Base-by-base conservation (phyloP, 1,140 invertebrate genomes). In the Hesperophylax magnus region DNA sequence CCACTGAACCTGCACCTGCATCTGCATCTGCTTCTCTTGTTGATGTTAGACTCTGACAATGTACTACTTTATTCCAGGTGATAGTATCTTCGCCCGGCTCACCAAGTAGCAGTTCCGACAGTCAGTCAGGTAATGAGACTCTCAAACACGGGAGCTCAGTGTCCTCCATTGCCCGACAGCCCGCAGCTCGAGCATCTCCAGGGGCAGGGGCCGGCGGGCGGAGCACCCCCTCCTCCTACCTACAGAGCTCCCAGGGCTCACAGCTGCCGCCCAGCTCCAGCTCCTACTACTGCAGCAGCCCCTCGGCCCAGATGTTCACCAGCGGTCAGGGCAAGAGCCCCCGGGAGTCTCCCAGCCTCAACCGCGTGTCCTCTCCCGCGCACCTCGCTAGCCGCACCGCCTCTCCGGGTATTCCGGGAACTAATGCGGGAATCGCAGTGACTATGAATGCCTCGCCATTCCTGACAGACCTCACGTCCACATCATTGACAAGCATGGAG, bases 51-150 rank as follows among this genome's bases (percentile, higher is more conserved):
- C n/a, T 20, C 34, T 58, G 11, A 58, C 20, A 58, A 58, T 58
- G 11, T 8, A 9, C 4, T 3, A 58, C 14, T 58, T 20, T 67
- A 79, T 81, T 65, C 17, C 87, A 93, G 91, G 93, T 93, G 93
- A 94, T 93, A 91, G 92, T 93, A 86, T 94, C 92, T 86, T 94
- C 93, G 85, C 93, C 93, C 90, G 93, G 93, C 90, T 93, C 93
- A 86, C 93, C 93, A 93, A 94, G 93, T 89, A 94, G 87, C 92
- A 93, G 90, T 87, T 90, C 87, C 83, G 92, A 90, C 85, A 93
- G 92, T 81, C 93, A 92, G 87, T 92, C 91, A 84, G 91, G 91
- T 60, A 91, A 93, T 80, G 93, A 94, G 82, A 93, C 93, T 72
- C 92, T 93, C 87, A 94, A 93, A 86, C 93, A 93, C 86, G 88